Percentiles rank a stretch among this genome's conserved stretches.
phyloP scores from a whole-genome alignment of 2,113 vertebrate genomes.

The Campylomormyrus numenius region DNA sequence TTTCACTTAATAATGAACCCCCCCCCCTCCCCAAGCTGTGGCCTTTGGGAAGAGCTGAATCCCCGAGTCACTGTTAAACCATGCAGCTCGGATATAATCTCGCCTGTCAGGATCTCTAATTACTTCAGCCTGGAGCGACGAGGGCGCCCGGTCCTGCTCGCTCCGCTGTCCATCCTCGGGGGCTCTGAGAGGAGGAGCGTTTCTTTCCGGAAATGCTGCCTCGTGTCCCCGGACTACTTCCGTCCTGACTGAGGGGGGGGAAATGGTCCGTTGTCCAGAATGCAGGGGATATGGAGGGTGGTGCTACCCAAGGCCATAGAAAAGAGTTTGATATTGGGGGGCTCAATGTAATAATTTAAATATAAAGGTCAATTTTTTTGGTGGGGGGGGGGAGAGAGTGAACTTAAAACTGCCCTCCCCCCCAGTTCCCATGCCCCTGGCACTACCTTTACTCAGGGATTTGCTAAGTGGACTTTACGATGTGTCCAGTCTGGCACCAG shows the following conservation, averaged over 20 bases:
- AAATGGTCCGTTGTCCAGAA: background rate
- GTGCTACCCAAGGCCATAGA: background rate
- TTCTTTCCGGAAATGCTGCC: slow-evolving; percentile 12
- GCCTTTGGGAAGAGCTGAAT: background rate
- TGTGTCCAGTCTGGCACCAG: background rate
- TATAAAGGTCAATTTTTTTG: background rate
- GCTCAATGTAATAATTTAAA: background rate
- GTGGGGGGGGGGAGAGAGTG: background rate
- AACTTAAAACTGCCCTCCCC: background rate
- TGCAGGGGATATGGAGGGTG: background rate
- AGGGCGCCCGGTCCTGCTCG: background rate
- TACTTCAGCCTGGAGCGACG: slow-evolving; percentile 13
- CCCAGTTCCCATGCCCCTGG: background rate
- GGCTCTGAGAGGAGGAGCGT: background rate
- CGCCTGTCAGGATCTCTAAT: slow-evolving; percentile 33
- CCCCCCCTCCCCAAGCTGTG: background rate
- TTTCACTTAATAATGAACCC: slow-evolving; percentile 11
- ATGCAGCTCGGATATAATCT: slow-evolving; percentile 21
- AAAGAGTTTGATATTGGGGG: background rate
- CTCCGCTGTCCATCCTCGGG: slow-evolving; percentile 22
- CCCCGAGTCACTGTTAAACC: slow-evolving; percentile 15
- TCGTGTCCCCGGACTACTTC: slow-evolving; percentile 20
- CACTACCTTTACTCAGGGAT: background rate
- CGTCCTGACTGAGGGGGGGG: background rate
- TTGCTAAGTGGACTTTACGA: background rate